These are phyloP conservation scores for Eubucco bourcierii DNA, from an alignment of 2,113 vertebrate genomes.

Conservation along the genomic window DNA sequence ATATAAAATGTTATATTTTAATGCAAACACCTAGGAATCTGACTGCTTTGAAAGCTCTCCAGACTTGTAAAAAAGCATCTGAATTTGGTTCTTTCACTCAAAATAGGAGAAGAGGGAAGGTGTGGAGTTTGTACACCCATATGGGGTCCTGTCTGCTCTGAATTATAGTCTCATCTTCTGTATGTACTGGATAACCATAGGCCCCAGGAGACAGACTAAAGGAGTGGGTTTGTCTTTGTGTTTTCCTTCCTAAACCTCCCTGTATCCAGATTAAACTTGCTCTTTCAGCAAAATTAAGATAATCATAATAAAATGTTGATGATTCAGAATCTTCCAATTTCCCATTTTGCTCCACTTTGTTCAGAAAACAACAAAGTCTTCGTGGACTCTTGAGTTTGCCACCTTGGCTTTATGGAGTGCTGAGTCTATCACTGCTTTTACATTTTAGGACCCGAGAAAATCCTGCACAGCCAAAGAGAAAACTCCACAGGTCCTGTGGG, in stretches of 20 bases:
- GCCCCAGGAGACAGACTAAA: neutral
- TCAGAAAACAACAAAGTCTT: neutral
- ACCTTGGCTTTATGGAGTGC: neutral
- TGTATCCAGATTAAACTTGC: neutral
- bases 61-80: neutral
- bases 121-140: neutral
- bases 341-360: neutral
- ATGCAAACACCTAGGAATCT: neutral
- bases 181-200: neutral
- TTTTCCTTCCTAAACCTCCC: neutral
- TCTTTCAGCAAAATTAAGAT: neutral
- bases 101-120: neutral
- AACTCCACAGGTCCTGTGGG: too few relatives aligned
- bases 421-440: neutral
- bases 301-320: neutral
- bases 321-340: neutral
- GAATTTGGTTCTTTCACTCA: neutral
- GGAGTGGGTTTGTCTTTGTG: neutral
- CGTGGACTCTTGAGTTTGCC: neutral
- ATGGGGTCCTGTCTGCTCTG: neutral
- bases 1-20: neutral
- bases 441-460: neutral
- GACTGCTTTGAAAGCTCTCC: neutral
- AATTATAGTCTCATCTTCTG: neutral
- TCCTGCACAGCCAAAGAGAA: neutral